Percentiles rank a stretch among this genome's conserved stretches.
Evolutionary conservation across 2,113 vertebrate genomes (phyloP).

Genomic region (Pristiophorus japonicus): DNA sequence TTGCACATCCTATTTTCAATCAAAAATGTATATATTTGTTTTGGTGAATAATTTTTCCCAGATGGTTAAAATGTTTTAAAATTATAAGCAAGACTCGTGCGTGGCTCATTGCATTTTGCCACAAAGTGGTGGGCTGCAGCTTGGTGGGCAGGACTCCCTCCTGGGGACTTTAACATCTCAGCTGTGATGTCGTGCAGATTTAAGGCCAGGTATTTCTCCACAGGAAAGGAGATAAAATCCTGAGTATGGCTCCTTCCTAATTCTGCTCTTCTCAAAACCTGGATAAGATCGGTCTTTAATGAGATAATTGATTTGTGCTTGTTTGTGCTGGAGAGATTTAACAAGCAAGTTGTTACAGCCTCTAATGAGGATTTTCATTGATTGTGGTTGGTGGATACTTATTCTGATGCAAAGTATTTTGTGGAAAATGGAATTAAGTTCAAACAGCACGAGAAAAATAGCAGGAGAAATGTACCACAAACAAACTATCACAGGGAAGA

Average conservation of each 20-base stretch:
- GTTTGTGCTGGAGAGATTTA: background rate
- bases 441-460: background rate
- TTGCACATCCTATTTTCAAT: background rate
- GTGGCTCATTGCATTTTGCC: background rate
- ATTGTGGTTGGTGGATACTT: background rate
- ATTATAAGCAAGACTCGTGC: background rate
- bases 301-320: background rate
- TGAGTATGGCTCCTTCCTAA: background rate
- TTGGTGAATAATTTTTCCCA: background rate
- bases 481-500: background rate
- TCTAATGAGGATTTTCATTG: background rate
- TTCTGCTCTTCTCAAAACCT: background rate
- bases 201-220: background rate
- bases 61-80: background rate
- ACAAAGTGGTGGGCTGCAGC: background rate
- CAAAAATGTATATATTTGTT: background rate
- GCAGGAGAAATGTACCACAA: background rate
- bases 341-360: background rate
- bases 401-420: background rate
- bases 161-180: background rate
- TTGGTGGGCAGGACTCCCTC: background rate
- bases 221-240: background rate
- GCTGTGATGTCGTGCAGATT: background rate
- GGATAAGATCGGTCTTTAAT: background rate
- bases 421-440: background rate